phyloP scores from a whole-genome alignment of 2,888 invertebrate genomes.

The Orchestes rusci region DNA sequence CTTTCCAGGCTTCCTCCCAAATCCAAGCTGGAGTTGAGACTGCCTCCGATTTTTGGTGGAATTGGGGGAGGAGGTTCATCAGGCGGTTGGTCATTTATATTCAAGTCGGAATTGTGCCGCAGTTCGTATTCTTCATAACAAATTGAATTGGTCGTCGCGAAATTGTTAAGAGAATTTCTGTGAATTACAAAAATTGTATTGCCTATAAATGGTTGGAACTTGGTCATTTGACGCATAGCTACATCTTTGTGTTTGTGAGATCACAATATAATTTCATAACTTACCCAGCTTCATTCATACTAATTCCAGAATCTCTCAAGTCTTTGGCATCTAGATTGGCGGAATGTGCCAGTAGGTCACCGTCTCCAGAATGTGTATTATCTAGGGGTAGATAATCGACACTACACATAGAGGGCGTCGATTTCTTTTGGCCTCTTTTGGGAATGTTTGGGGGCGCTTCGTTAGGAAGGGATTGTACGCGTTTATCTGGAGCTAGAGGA shows the following conservation, averaged over 20 bases:
- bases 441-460: constrained; percentile 44
- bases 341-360: constrained; percentile 38
- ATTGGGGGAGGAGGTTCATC: constrained; percentile 39
- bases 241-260: no score
- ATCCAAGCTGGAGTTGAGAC: constrained; percentile 38
- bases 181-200: no score
- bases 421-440: constrained; percentile 43
- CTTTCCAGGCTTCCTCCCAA: constrained; percentile 32
- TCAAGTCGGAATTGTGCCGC: constrained; percentile 40
- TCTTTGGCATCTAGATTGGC: constrained; percentile 40
- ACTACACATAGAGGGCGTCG: constrained; percentile 45
- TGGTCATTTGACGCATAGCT: no score
- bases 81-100: constrained; percentile 37
- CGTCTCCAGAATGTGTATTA: constrained; percentile 31
- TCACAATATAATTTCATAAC: no score
- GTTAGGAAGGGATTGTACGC: constrained; percentile 41
- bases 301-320: constrained; percentile 50
- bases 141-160: constrained; percentile 24
- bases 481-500: constrained; percentile 50
- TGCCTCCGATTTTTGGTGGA: constrained; percentile 35
- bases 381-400: constrained; percentile 47
- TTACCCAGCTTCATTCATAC: constrained; percentile 38
- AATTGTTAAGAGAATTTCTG: no score
- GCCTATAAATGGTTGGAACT: no score
- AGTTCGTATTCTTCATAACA: constrained; percentile 43